A percentile compares a stretch with the other conserved stretches of the same genome.
These are phyloP conservation scores for Corticium candelabrum DNA, from an alignment of 37 sponge, comb jelly and placozoan species.

Conservation along the genomic window DNA sequence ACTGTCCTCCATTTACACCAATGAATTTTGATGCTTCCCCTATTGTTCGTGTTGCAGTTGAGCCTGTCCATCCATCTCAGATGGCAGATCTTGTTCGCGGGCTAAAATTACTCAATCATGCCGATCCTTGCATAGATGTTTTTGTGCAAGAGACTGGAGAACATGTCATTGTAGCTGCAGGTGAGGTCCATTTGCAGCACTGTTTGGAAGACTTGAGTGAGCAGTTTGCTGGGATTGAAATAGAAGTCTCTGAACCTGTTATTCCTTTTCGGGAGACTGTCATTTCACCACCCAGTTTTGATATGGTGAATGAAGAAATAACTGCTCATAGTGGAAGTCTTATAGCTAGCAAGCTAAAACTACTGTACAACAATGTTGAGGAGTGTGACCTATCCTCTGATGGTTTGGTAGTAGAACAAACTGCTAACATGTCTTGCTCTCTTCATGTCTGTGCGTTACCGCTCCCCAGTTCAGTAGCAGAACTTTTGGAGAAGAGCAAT, in stretches of 20 bases:
- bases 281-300: constrained; percentile 58
- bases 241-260: constrained; percentile 84
- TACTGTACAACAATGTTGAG: background rate
- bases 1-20: constrained; percentile 74
- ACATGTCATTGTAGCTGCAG: constrained; percentile 67
- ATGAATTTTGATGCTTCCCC: constrained; percentile 66
- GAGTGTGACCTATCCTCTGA: background rate
- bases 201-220: constrained; percentile 81
- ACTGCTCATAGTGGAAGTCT: constrained; percentile 29
- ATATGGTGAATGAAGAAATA: constrained; percentile 78
- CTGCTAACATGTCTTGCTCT: constrained; percentile 39
- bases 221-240: constrained; percentile 38
- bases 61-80: constrained; percentile 62
- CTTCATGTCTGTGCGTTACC: constrained; percentile 48
- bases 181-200: constrained; percentile 91
- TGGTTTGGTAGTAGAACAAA: constrained; percentile 10
- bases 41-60: constrained; percentile 84
- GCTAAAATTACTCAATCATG: constrained; percentile 77
- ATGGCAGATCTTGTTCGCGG: constrained; percentile 57
- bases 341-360: background rate
- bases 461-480: constrained; percentile 35
- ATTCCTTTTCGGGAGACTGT: constrained; percentile 93
- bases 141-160: constrained; percentile 81
- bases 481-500: constrained; percentile 29
- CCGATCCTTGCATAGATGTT: constrained; percentile 84